These are phyloP conservation scores for Gracilinanus agilis DNA, from an alignment of 2,113 vertebrate species.

Conservation along the genomic window DNA sequence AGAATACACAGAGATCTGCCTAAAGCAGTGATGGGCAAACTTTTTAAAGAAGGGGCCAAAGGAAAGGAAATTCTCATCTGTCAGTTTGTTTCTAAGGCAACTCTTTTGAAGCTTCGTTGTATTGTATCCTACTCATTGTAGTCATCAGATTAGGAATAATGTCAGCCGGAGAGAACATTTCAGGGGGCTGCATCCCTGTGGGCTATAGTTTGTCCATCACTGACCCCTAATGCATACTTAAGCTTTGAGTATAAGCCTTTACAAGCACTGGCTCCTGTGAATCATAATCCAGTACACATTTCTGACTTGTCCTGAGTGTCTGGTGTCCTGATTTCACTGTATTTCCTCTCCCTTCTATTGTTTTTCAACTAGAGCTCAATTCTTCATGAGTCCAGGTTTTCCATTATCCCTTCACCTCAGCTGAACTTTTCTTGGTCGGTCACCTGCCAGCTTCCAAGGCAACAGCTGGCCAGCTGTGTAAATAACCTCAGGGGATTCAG, in stretches of 20 bases:
- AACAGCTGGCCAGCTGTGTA: background rate
- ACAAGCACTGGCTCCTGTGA: background rate
- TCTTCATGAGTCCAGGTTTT: background rate
- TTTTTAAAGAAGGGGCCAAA: no score
- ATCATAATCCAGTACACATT: background rate
- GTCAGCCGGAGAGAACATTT: no score
- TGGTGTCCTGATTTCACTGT: background rate
- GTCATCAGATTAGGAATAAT: no score
- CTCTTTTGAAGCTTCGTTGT: no score
- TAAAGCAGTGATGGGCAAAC: no score
- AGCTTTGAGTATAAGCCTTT: background rate
- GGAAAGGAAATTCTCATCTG: no score
- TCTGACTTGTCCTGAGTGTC: slow-evolving; percentile 23
- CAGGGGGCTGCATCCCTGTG: no score
- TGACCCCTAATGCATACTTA: background rate
- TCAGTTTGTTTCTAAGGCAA: no score
- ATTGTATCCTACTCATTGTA: no score
- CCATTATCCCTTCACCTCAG: background rate
- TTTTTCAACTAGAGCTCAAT: background rate
- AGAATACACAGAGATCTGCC: fast-evolving
- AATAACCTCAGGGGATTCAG: background rate
- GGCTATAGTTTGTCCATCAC: no score
- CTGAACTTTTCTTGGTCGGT: background rate
- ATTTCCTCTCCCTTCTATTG: background rate
- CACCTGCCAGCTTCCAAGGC: fast-evolving